Evolutionary conservation across 1,140 invertebrate species (phyloP), one percentile per base, ranked within the genome.

Genomic region (Pissodes strobi): DNA sequence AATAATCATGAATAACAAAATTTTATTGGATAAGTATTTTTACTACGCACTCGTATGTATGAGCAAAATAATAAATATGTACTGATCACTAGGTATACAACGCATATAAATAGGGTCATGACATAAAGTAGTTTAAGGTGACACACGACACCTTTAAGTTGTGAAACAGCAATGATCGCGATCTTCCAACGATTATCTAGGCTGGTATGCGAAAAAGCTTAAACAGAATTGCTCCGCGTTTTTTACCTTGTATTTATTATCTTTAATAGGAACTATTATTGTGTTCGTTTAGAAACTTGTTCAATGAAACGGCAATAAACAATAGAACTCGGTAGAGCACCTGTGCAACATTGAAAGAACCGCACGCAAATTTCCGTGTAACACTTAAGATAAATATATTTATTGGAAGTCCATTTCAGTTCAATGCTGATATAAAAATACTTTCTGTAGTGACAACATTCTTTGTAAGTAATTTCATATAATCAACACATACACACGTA

Each of bases 171-270:
- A 57, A 45, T 37, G 25, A 45, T 21, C 13, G 23, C 55, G 23
- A 37, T 23, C 30, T 12, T 45, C 55, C 41, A 46, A 45, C 55
- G 48, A 60, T 68, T 65, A 64, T 68, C 66, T 68, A 65, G 55
- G 62, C 57, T 65, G 66, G 66, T 57, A 68, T 68, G 66, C 22
- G 62, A 56, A 56, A 64, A 58, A 60, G 55, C 34, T 49, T 46
- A 51, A 60, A 64, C 66, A 64, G 66, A 59, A 59, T 55, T 59
- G 49, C 66, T 27, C 1, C 39, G 39, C 25, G 30, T 48, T 57
- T 67, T 67, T 67, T 61, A 68, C 62, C 66, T 68, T 68, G 66
- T 68, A 56, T 68, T 68, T 68, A 68, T 60, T 64, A 63, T 68
- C 62, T 68, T 68, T 65, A 68, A 64, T 67, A 64, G 66, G 53